Conservation (phyloP, 2,113 vertebrate genomes). For the Scartelaos histophorus region DNA sequence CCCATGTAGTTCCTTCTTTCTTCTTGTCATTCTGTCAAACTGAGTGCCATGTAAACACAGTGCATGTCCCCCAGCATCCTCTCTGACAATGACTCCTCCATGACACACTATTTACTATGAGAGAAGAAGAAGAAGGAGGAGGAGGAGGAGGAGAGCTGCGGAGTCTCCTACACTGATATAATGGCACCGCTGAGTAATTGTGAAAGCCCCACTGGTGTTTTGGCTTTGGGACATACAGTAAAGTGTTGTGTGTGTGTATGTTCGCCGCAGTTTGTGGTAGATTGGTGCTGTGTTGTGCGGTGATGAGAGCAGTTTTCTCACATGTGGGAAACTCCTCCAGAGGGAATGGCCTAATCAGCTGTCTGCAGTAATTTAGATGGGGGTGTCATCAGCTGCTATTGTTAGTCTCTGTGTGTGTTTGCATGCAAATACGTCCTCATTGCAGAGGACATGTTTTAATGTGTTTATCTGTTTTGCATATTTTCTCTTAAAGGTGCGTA, state of each 20-base stretch:
- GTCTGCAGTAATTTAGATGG: constrained; percentile 11
- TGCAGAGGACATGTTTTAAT: constrained; percentile 33
- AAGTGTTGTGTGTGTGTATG: neutral
- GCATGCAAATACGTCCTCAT: constrained; percentile 24
- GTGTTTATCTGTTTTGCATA: constrained; percentile 2
- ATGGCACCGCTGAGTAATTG: neutral
- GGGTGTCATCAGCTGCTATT: constrained; percentile 26
- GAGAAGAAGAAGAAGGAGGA: neutral
- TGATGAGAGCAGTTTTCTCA: neutral
- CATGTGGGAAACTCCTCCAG: constrained; percentile 7
- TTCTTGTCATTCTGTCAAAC: constrained; percentile 37
- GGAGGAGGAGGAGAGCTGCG: neutral
- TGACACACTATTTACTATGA: constrained; percentile 1
- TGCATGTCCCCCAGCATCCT: constrained; percentile 14
- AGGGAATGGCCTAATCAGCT: constrained; percentile 10
- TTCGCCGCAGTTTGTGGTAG: neutral
- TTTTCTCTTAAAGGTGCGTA: neutral
- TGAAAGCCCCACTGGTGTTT: neutral
- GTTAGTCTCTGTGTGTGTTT: constrained; percentile 20
- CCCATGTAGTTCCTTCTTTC: constrained; percentile 20
- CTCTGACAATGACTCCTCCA: constrained; percentile 13
- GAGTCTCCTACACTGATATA: constrained; percentile 2
- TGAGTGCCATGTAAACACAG: constrained; percentile 25
- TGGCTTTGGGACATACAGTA: neutral
- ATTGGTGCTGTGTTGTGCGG: constrained; percentile 9